A percentile compares a stretch with the other conserved stretches of the same genome.
Evolutionary conservation across 2,797 vertebrate species (phyloP).

Genomic region (Centropyge bicolor): DNA sequence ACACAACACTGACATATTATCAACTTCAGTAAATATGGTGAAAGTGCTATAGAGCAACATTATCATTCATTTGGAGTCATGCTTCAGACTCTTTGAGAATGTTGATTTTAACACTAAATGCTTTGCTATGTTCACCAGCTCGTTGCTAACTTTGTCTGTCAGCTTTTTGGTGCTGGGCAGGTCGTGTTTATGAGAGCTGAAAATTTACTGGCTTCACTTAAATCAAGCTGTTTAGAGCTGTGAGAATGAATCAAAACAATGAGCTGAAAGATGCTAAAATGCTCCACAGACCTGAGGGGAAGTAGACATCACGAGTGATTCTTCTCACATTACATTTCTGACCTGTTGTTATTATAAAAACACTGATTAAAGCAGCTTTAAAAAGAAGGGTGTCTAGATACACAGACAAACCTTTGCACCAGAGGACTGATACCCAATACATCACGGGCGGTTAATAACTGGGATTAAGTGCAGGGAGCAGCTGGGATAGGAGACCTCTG

Average conservation of each 20-base stretch:
- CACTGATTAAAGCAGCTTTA: neutral
- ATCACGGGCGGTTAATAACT: neutral
- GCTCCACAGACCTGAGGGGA: no score
- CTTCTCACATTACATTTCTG: neutral
- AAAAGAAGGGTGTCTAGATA: neutral
- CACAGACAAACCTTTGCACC: neutral
- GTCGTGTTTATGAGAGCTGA: neutral
- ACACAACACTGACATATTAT: no score
- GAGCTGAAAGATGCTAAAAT: neutral
- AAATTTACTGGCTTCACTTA: neutral
- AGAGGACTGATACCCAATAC: neutral
- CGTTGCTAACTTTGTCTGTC: neutral
- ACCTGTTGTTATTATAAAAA: neutral
- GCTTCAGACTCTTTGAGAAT: neutral
- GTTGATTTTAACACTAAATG: no score
- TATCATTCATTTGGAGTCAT: no score
- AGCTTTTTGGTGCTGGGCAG: neutral
- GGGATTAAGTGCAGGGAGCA: slow-evolving; percentile 24
- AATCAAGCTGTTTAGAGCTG: neutral
- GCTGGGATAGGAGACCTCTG: slow-evolving; percentile 12
- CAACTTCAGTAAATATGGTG: no score
- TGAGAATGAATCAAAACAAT: neutral
- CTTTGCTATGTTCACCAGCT: neutral
- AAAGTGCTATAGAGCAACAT: no score
- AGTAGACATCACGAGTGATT: no score